Percentiles rank a stretch among this genome's conserved stretches.
These are phyloP conservation scores for Apolygus lucorum DNA, from an alignment of 1,140 invertebrate species.

Conservation along the genomic window DNA sequence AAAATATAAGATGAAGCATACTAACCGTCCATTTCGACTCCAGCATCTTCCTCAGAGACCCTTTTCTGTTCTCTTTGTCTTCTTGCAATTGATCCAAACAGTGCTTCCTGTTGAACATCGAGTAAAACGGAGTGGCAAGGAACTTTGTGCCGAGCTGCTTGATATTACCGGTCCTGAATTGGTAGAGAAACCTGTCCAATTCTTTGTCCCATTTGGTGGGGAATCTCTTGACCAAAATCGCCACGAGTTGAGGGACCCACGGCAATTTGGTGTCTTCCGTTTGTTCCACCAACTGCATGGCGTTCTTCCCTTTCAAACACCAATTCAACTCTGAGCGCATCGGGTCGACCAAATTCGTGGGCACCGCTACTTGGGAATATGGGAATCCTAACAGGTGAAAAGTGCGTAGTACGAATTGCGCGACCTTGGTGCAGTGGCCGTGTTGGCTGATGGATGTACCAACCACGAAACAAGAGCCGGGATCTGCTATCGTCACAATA, in stretches of 20 bases:
- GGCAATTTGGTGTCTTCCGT: constrained; percentile 26
- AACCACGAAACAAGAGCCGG: constrained; percentile 37
- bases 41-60: neutral
- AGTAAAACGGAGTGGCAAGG: constrained; percentile 7
- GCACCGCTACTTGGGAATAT: constrained; percentile 29
- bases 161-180: constrained; percentile 29
- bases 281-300: neutral
- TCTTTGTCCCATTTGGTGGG: constrained; percentile 34
- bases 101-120: constrained; percentile 26
- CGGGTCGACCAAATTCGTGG: constrained; percentile 31
- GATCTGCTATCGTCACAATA: constrained; percentile 36
- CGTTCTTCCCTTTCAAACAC: neutral
- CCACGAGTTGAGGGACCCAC: constrained; percentile 33
- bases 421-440: constrained; percentile 27
- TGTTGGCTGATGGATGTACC: constrained; percentile 31
- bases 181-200: constrained; percentile 34
- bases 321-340: constrained; percentile 28
- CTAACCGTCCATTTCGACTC: no score
- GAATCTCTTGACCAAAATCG: constrained; percentile 31
- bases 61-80: neutral
- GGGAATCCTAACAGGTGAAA: constrained; percentile 38
- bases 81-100: no score
- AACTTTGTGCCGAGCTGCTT: neutral
- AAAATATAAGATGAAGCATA: no score
- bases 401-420: constrained; percentile 35